phyloP scores from a whole-genome alignment of 2,113 vertebrate genomes.

The Eira barbara region DNA sequence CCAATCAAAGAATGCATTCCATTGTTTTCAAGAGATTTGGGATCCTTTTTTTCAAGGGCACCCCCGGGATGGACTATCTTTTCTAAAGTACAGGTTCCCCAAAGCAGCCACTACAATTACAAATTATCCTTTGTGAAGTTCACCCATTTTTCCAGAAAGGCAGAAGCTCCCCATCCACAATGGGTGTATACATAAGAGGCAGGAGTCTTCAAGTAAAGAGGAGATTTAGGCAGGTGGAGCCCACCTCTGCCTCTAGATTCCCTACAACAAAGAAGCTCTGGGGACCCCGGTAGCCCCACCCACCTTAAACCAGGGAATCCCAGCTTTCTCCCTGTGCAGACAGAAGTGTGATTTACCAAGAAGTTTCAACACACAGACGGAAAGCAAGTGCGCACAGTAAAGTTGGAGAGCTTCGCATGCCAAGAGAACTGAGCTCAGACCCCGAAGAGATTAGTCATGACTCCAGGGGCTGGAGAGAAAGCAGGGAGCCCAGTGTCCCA shows the following conservation, averaged over 20 bases:
- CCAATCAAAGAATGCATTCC: not conserved
- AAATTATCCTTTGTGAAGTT: not conserved
- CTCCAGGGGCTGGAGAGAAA: not conserved
- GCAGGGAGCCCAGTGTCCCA: rapidly evolving
- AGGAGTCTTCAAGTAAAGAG: not conserved
- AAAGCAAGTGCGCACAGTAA: not conserved
- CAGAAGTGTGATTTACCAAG: not conserved
- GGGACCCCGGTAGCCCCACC: not conserved
- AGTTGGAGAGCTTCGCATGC: not conserved
- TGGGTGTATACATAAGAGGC: not conserved
- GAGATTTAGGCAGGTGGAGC: not conserved
- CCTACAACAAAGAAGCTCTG: not conserved
- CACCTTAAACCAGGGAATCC: not conserved
- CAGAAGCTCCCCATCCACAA: not conserved
- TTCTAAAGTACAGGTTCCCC: not conserved
- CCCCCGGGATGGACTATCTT: not conserved
- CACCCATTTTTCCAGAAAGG: not conserved
- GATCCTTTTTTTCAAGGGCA: not conserved
- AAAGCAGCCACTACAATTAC: not conserved
- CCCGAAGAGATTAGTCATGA: not conserved
- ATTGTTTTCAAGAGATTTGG: not conserved
- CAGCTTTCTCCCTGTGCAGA: not conserved
- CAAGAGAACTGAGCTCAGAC: not conserved
- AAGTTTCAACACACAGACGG: not conserved
- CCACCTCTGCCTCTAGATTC: not conserved